A percentile compares a stretch with the other conserved stretches of the same genome.
Conservation (phyloP, 2,888 invertebrate species). For the Perizoma flavofasciatum region DNA sequence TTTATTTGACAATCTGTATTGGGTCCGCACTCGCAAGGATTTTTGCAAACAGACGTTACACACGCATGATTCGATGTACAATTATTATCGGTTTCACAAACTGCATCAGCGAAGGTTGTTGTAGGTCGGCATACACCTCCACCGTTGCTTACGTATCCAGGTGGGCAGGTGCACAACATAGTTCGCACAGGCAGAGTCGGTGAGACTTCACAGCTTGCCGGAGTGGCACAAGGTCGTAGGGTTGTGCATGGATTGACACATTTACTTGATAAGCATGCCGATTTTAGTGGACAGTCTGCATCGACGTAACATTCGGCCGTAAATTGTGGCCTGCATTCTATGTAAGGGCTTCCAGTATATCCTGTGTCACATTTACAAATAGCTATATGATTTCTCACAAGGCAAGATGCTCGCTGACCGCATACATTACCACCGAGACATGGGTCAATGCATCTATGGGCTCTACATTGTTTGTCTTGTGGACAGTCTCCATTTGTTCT, state of each 20-base stretch:
- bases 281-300: slow-evolving; percentile 90
- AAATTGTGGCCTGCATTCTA: slow-evolving; percentile 89
- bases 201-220: slow-evolving; percentile 92
- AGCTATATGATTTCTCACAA: slow-evolving; percentile 91
- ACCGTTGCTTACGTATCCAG: slow-evolving; percentile 93
- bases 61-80: slow-evolving; percentile 92
- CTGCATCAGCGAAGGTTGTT: slow-evolving; percentile 84
- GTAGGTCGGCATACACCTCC: slow-evolving; percentile 92
- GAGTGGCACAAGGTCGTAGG: slow-evolving; percentile 90
- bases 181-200: slow-evolving; percentile 93
- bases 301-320: slow-evolving; percentile 91
- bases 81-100: slow-evolving; percentile 90
- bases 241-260: slow-evolving; percentile 93
- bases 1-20: slow-evolving; percentile 93
- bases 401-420: slow-evolving; percentile 90
- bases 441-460: slow-evolving; percentile 93
- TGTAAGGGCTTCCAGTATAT: slow-evolving; percentile 91
- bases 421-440: slow-evolving; percentile 91
- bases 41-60: slow-evolving; percentile 89
- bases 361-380: slow-evolving; percentile 93
- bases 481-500: slow-evolving; percentile 95
- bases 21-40: slow-evolving; percentile 94
- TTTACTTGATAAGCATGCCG: slow-evolving; percentile 91
- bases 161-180: slow-evolving; percentile 95
- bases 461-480: slow-evolving; percentile 91